A percentile compares a stretch with the other conserved stretches of the same genome.
Evolutionary conservation across 2,888 invertebrate genomes (phyloP).

Genomic region (Leptarthrus brevirostris): DNA sequence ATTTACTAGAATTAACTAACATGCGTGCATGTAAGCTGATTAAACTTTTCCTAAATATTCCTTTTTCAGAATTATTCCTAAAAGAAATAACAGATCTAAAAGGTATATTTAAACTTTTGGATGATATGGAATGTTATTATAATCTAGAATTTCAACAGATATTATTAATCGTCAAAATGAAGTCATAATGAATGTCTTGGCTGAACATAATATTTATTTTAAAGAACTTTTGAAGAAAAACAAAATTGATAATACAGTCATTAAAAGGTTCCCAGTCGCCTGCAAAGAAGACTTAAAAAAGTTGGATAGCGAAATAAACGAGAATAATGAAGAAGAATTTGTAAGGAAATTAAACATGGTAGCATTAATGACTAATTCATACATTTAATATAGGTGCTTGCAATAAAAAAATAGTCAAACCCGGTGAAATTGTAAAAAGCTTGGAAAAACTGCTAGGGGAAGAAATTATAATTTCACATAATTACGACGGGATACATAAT

Average conservation of each 20-base stretch:
- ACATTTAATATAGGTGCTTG: not conserved
- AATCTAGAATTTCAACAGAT: not conserved
- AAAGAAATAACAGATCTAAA: not conserved
- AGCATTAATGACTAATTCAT: not conserved
- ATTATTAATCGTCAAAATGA: not conserved
- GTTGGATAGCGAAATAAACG: not conserved
- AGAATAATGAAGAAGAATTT: conserved; percentile 7
- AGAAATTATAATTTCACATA: too few species aligned
- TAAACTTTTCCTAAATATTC: not conserved
- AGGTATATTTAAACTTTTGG: not conserved
- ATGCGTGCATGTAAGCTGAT: not conserved
- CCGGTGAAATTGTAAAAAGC: not conserved
- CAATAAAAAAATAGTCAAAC: conserved; percentile 2
- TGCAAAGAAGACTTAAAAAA: not conserved
- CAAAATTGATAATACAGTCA: not conserved
- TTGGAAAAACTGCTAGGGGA: too few species aligned
- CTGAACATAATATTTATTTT: not conserved
- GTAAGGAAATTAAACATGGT: not conserved
- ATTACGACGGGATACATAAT: too few species aligned
- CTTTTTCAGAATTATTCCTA: not conserved
- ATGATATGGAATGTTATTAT: not conserved
- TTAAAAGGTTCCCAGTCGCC: conserved; percentile 15
- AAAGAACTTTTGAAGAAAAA: not conserved
- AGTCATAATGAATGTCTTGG: not conserved
- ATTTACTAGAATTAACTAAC: not conserved